phyloP scores from a whole-genome alignment of 2,888 invertebrate species.

The Dexiosoma caninum region DNA sequence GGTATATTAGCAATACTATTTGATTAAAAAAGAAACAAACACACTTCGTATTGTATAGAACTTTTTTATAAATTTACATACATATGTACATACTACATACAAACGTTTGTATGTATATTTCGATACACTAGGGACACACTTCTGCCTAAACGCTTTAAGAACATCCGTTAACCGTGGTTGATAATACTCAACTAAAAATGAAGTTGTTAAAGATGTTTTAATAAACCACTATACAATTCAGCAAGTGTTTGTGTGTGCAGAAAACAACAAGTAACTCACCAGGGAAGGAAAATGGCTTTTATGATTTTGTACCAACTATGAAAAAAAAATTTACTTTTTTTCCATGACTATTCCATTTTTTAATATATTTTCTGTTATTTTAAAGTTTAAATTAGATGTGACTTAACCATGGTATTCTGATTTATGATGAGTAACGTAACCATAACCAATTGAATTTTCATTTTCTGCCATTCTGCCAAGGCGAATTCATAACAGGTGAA shows the following conservation, averaged over 20 bases:
- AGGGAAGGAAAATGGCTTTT: too few species aligned
- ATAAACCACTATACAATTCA: constrained; percentile 5
- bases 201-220: constrained; percentile 50
- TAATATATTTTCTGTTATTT: too few species aligned
- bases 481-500: too few species aligned
- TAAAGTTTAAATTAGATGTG: too few species aligned
- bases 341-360: too few species aligned
- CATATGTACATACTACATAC: not conserved
- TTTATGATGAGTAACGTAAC: too few species aligned
- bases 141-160: constrained; percentile 29
- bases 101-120: not conserved
- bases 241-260: constrained; percentile 17
- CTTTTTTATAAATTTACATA: not conserved
- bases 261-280: constrained; percentile 18
- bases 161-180: constrained; percentile 54
- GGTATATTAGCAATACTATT: not conserved
- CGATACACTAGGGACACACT: not conserved
- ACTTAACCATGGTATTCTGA: too few species aligned
- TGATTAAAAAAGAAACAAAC: constrained; percentile 15
- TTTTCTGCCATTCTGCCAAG: too few species aligned
- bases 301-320: too few species aligned
- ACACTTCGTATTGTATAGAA: constrained; percentile 26
- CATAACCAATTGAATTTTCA: too few species aligned
- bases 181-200: constrained; percentile 55
- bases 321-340: too few species aligned